A percentile compares a stretch with the other conserved stretches of the same genome.
These are phyloP conservation scores for Leptinotarsa peninsularis DNA, from an alignment of 2,888 invertebrate genomes.

Conservation along the genomic window DNA sequence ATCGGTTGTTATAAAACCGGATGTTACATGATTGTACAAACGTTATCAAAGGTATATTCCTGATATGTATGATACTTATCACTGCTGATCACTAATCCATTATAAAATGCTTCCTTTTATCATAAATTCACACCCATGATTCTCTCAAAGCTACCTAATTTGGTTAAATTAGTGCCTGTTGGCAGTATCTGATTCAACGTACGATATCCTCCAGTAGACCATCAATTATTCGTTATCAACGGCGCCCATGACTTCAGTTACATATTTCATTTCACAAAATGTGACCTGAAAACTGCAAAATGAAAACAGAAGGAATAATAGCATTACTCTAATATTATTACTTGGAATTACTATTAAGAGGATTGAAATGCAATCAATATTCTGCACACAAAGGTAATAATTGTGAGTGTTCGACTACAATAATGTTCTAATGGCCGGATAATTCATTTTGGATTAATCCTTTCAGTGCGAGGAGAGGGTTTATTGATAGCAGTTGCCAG, in stretches of 20 bases:
- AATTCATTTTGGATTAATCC: background rate
- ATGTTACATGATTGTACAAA: no score
- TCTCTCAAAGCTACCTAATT: background rate
- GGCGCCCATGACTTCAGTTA: background rate
- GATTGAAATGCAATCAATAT: slow-evolving; percentile 8
- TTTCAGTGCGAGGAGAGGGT: background rate
- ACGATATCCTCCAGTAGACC: background rate
- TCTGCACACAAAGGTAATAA: slow-evolving; percentile 6
- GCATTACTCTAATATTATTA: slow-evolving; percentile 17
- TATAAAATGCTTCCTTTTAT: background rate
- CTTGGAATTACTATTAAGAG: slow-evolving; percentile 11
- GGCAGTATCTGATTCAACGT: background rate
- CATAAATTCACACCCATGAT: background rate
- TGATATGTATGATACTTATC: no score
- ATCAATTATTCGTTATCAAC: background rate
- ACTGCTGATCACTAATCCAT: no score
- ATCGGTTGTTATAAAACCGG: no score
- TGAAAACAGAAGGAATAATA: slow-evolving; percentile 7
- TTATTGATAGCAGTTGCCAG: background rate
- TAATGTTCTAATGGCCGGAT: background rate
- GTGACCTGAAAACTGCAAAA: slow-evolving; percentile 11
- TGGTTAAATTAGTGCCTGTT: background rate
- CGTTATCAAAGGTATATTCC: no score
- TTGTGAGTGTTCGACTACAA: background rate
- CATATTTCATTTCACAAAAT: background rate